phyloP scores from a whole-genome alignment of 2,113 vertebrate species.

The Odontophorus gujanensis region DNA sequence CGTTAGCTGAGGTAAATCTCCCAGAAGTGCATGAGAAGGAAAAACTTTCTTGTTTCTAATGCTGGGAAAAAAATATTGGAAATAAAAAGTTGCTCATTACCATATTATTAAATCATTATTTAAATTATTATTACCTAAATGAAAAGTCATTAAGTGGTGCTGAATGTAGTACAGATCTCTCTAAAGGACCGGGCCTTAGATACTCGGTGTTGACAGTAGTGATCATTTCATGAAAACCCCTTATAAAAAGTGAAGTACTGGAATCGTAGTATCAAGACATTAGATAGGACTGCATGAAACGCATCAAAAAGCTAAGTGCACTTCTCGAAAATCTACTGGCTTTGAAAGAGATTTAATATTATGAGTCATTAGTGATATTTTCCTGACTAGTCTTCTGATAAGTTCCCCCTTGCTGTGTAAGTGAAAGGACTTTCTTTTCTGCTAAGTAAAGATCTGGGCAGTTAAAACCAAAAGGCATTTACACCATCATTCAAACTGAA shows the following conservation, averaged over 20 bases:
- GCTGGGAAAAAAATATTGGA: not conserved
- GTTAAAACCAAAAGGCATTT: slow-evolving; percentile 22
- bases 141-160: not conserved
- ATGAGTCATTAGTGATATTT: slow-evolving; percentile 41
- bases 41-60: not conserved
- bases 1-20: not conserved
- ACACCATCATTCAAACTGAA: not conserved
- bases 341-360: slow-evolving; percentile 20
- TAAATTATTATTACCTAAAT: not conserved
- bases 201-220: not conserved
- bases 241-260: not conserved
- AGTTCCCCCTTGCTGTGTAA: slow-evolving; percentile 16
- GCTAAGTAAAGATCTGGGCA: not conserved
- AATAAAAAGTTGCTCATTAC: not conserved
- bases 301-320: not conserved
- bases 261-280: not conserved
- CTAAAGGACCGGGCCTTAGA: not conserved
- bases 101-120: not conserved
- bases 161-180: not conserved
- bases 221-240: not conserved
- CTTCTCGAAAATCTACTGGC: slow-evolving; percentile 13
- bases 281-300: not conserved
- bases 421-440: slow-evolving; percentile 14
- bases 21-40: not conserved
- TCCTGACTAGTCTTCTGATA: slow-evolving; percentile 20